These are phyloP conservation scores for Rhyacophila evoluta DNA, from an alignment of 2,888 invertebrate genomes.

Conservation along the genomic window DNA sequence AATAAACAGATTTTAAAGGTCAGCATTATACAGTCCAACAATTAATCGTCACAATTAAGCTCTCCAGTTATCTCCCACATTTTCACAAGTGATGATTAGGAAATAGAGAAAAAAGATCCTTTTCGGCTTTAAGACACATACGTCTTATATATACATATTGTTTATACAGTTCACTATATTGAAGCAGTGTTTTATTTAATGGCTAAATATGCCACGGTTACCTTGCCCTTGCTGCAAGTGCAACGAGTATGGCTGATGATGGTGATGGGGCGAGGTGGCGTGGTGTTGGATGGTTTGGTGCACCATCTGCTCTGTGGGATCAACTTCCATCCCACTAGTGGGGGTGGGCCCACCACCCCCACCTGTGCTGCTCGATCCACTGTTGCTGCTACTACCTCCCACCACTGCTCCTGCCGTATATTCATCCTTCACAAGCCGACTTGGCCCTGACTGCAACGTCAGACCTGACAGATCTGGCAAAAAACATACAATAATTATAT, in stretches of 20 bases:
- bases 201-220: too few relatives aligned
- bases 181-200: too few relatives aligned
- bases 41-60: too few relatives aligned
- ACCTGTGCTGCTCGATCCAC: constrained; percentile 64
- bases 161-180: too few relatives aligned
- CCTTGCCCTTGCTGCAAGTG: constrained; percentile 62
- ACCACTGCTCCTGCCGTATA: constrained; percentile 82
- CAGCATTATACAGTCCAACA: too few relatives aligned
- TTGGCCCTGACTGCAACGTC: constrained; percentile 86
- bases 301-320: constrained; percentile 63
- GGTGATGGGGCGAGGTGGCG: constrained; percentile 50
- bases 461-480: constrained; percentile 89
- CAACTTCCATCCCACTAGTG: constrained; percentile 71
- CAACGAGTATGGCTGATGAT: constrained; percentile 64
- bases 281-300: constrained; percentile 64
- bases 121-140: too few relatives aligned
- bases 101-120: too few relatives aligned
- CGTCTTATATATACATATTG: too few relatives aligned
- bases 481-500: too few relatives aligned
- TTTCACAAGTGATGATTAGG: too few relatives aligned
- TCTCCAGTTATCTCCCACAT: too few relatives aligned
- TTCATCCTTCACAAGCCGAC: constrained; percentile 92
- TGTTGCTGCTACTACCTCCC: constrained; percentile 65
- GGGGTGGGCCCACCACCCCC: constrained; percentile 69
- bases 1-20: too few relatives aligned